phyloP scores from a whole-genome alignment of 35 echinoderm and acorn worm species.

The Patiria miniata region DNA sequence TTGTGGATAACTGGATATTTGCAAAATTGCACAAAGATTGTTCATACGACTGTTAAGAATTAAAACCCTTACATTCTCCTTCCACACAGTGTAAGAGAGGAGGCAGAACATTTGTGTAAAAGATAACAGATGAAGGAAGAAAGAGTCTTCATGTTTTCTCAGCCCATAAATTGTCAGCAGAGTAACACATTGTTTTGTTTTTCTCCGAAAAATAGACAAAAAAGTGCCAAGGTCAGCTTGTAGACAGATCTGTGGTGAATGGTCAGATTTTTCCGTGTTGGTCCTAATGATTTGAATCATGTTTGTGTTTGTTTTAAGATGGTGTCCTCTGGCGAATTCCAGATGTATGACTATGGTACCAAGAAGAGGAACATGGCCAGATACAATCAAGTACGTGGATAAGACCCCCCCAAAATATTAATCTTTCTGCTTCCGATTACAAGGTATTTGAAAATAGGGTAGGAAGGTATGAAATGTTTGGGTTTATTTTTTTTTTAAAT shows the following conservation, averaged over 20 bases:
- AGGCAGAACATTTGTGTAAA: too few relatives aligned
- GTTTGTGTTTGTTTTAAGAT: slow-evolving; percentile 53
- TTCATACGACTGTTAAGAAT: too few relatives aligned
- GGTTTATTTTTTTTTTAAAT: background rate
- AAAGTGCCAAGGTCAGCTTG: too few relatives aligned
- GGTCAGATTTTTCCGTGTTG: background rate
- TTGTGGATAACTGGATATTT: too few relatives aligned
- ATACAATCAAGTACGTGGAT: slow-evolving; percentile 84
- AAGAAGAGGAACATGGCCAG: slow-evolving; percentile 51
- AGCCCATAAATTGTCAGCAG: background rate
- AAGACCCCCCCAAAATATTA: background rate
- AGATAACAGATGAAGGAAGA: too few relatives aligned
- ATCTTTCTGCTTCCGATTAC: too few relatives aligned
- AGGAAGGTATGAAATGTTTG: background rate
- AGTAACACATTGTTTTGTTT: background rate
- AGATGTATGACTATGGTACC: slow-evolving; percentile 92
- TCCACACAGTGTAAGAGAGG: too few relatives aligned
- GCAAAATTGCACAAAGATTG: too few relatives aligned
- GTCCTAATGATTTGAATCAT: background rate
- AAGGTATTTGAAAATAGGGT: background rate
- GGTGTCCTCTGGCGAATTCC: slow-evolving; percentile 84
- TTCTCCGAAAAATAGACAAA: background rate
- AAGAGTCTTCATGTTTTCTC: background rate
- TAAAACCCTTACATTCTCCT: too few relatives aligned
- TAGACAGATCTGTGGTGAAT: too few relatives aligned